Base-by-base conservation (phyloP, 2,113 vertebrate genomes). In the Trematomus loennbergii region DNA sequence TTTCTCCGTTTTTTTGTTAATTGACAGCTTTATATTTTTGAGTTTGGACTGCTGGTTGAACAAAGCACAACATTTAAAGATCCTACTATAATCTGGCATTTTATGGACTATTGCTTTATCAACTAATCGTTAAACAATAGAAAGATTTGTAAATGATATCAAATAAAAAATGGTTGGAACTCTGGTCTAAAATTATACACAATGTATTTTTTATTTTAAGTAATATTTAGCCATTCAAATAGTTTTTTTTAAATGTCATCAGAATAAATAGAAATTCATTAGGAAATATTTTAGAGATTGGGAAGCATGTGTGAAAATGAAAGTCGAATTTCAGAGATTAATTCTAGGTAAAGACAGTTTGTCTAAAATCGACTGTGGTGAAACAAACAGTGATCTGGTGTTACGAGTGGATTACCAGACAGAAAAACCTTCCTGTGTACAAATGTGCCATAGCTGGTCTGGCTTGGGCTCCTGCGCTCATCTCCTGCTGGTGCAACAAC, bases 331-430 rank as follows among this genome's bases (percentile, higher is more conserved):
- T 25, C 12, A 59, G 8, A 64, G 59, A 76, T 86, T 10, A 63
- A 70, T 78, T 17, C 5, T 48, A 79, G 10, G 16, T 67, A 29
- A 46, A 71, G 33, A 43, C 16, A 53, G 50, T 54, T 75, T 48
- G 17, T 57, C 65, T 6, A 0, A 70, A 52, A 60, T 70, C 3
- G 10, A 75, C 20, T 63, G 48, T 20, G 62, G 71, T 68, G 18
- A 83, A 81, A 79, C 77, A 81, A 76, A 75, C 75, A 73, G 75
- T 63, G 74, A 88, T 90, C 73, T 12, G 40, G 67, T 78, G 60
- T 81, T 73, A 64, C 13, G 84, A 90, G 82, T 83, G 84, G 90
- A 90, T 91, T 88, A 92, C 36, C 78, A 67, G 78, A 66, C 68
- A 68, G 25, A 81, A 81, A 73, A 70, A 60, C 69, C 78, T 86